These are phyloP conservation scores for Caenorhabditis inopinata DNA, from an alignment of 1,140 invertebrate species.

Conservation along the genomic window DNA sequence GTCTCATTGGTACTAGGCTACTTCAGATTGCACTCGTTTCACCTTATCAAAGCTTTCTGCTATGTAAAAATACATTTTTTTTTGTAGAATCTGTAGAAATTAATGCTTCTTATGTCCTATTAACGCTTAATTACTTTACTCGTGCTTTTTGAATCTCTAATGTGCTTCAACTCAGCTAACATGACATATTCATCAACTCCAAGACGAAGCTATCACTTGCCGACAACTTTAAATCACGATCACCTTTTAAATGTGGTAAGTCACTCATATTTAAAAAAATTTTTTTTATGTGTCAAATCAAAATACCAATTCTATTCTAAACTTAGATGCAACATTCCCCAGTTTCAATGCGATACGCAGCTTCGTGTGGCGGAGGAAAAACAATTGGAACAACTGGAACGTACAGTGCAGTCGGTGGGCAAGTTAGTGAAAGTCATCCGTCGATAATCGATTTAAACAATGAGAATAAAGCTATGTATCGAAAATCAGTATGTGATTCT, in stretches of 20 bases:
- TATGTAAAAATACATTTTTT: slow-evolving; percentile 3
- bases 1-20: neutral
- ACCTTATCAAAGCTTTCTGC: no score
- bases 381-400: neutral
- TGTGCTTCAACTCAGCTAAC: no score
- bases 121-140: neutral
- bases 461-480: neutral
- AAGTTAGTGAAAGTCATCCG: slow-evolving; percentile 15
- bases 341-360: neutral
- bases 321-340: slow-evolving; percentile 4
- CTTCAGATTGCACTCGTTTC: neutral
- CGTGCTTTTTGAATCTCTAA: no score
- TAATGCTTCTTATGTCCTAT: no score
- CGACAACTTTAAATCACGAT: neutral
- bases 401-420: neutral
- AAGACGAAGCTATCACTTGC: neutral
- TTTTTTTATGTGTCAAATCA: no score
- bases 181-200: neutral
- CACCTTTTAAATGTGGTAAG: neutral
- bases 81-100: no score
- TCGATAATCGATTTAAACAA: slow-evolving; percentile 14
- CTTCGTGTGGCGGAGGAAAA: neutral
- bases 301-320: no score
- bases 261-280: no score
- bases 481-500: neutral